Base-by-base conservation (phyloP, 2,888 invertebrate genomes). In the Hartigia nigra region DNA sequence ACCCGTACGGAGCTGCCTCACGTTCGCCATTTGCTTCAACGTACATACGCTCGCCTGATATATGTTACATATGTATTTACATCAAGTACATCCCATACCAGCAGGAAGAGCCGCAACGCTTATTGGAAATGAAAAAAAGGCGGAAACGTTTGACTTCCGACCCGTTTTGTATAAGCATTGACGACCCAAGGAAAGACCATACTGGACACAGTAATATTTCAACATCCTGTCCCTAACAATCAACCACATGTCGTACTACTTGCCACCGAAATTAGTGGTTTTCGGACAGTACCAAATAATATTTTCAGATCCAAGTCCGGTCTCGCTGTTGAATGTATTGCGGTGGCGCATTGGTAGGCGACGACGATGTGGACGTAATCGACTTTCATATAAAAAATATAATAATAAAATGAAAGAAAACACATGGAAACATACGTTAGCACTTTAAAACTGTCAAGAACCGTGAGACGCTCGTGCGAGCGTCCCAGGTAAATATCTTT, bases 171-270 rank as follows among this genome's bases (percentile, higher is more conserved):
- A 34, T 34, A 34, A 31, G 72, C 72, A 31, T 31, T 34, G 72
- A 32, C 72, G 31, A 72, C 5, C 72, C 32, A 34, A 31, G 72
- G 72, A 31, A 72, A 72, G 72, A 34, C 31, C 72, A 34, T 72
- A 32, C 72, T 34, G 55, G 72, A 72, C 72, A 9, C 72, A 55
- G 55, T 55, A 55, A 55, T 72, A 72, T 82, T 85, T 86, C 82
- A 80, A 86, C 84, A 86, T 86, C 86, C 86, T 86, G 85, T 78
- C 79, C 76, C 82, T 76, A 83, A 87, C 86, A 85, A 84, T 87
- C 82, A 83, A 78, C 87, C 87, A 87, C 84, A 87, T 87, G 87
- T 79, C 80, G 83, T 76, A 76, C 77, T 78, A 81, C 81, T 78
- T 75, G 76, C 77, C 82, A 77, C 79, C 80, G 80, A 84, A 87